Conservation (phyloP, 2,113 vertebrate genomes). For the Sylvilagus bachmani region DNA sequence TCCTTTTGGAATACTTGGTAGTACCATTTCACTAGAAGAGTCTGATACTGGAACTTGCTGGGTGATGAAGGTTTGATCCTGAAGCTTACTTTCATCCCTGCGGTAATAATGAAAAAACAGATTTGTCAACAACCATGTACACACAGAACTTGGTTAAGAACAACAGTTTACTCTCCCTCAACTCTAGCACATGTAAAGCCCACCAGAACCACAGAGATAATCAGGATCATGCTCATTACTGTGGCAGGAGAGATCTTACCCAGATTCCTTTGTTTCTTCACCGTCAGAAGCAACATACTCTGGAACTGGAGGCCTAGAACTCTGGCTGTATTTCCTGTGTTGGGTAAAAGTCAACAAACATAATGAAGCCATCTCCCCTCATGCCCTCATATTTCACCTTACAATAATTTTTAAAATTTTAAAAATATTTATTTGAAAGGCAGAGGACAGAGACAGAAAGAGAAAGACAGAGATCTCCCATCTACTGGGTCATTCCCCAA, state of each 20-base stretch:
- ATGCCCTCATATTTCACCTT: neutral
- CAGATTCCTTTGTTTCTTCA: slow-evolving; percentile 64
- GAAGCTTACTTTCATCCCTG: slow-evolving; percentile 82
- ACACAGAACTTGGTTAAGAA: slow-evolving; percentile 44
- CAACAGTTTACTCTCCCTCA: slow-evolving; percentile 12
- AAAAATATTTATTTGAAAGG: no score
- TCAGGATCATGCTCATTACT: neutral
- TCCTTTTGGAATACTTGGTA: slow-evolving; percentile 78
- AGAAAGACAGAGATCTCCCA: no score
- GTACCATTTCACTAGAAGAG: slow-evolving; percentile 74
- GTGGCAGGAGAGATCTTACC: slow-evolving; percentile 76
- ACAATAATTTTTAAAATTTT: neutral
- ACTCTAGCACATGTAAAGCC: neutral
- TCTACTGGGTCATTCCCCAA: no score
- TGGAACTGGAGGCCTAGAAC: slow-evolving; percentile 74
- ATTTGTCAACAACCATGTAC: slow-evolving; percentile 36
- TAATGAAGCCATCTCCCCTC: neutral
- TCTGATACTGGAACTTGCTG: slow-evolving; percentile 86
- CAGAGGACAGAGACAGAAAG: no score
- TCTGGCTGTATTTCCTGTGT: slow-evolving; percentile 76
- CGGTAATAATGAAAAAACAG: slow-evolving; percentile 73
- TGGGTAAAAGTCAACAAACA: slow-evolving; percentile 60
- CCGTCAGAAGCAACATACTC: slow-evolving; percentile 28
- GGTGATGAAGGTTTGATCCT: slow-evolving; percentile 88
- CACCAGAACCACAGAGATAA: neutral